These are phyloP conservation scores for Odontamblyopus rebecca DNA, from an alignment of 2,797 vertebrate genomes.

Conservation along the genomic window DNA sequence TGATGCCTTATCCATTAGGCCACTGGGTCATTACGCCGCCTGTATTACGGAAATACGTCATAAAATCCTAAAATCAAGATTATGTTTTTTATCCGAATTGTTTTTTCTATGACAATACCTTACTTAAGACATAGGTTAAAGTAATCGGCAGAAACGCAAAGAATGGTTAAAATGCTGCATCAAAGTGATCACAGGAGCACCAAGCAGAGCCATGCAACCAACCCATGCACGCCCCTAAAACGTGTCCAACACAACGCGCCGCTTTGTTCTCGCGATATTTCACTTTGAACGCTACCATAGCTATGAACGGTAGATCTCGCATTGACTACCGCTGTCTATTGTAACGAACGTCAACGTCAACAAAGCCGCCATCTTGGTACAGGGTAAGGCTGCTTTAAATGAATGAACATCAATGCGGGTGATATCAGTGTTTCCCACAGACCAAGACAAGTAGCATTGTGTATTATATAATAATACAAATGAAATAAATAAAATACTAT, in stretches of 20 bases:
- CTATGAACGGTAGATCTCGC: too few species aligned
- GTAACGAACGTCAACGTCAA: too few species aligned
- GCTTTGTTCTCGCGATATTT: conserved; percentile 63
- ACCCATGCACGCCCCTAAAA: background rate
- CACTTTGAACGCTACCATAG: too few species aligned
- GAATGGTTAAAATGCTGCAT: background rate
- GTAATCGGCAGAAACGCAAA: background rate
- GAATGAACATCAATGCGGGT: too few species aligned
- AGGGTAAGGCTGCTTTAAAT: too few species aligned
- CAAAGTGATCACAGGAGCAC: background rate
- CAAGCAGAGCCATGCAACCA: background rate
- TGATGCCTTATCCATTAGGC: conserved; percentile 86
- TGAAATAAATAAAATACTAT: too few species aligned
- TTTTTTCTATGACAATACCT: background rate
- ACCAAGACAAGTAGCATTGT: too few species aligned
- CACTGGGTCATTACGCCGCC: conserved; percentile 78
- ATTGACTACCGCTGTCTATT: too few species aligned
- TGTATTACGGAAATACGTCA: accelerated
- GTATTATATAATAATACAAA: too few species aligned
- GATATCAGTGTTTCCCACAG: too few species aligned
- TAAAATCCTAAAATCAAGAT: background rate
- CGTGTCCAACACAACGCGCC: background rate
- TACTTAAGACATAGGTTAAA: background rate
- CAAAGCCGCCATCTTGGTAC: too few species aligned
- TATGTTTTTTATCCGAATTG: too few species aligned